Evolutionary conservation across 2,797 vertebrate species (phyloP).

Genomic region (Falco biarmicus): DNA sequence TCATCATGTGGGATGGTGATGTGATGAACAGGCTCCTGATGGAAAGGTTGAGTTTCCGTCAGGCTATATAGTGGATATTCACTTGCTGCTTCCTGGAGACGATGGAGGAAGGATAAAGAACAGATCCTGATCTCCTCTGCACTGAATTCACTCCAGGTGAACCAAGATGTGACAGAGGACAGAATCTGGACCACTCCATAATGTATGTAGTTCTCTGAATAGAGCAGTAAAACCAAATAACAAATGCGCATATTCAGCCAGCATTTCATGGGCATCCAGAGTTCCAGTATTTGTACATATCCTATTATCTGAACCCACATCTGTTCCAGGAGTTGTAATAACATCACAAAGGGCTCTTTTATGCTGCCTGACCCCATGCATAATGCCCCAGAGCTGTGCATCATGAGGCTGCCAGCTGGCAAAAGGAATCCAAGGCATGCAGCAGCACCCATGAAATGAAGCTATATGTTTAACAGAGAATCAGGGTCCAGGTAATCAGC

Average conservation of each 20-base stretch:
- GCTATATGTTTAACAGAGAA: slow-evolving; percentile 5
- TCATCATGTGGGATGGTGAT: neutral
- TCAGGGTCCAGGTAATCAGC: slow-evolving; percentile 28
- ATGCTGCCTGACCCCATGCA: slow-evolving; percentile 51
- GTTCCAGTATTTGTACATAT: slow-evolving; percentile 6
- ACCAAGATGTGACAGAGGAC: neutral
- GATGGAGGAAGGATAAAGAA: neutral
- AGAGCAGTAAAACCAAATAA: neutral
- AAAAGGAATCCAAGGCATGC: neutral
- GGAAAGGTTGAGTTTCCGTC: neutral
- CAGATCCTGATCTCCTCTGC: neutral
- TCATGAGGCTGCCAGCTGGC: slow-evolving; percentile 53
- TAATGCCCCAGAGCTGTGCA: slow-evolving; percentile 29
- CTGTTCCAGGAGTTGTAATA: slow-evolving; percentile 44
- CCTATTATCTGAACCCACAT: slow-evolving; percentile 29
- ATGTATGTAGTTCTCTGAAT: neutral
- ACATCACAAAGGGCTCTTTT: slow-evolving; percentile 71
- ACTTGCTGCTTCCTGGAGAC: neutral
- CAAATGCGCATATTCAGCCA: neutral
- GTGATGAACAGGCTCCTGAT: neutral
- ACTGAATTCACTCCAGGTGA: neutral
- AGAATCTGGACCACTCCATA: neutral
- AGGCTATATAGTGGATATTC: neutral
- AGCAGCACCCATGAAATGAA: slow-evolving; percentile 12
- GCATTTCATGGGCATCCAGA: slow-evolving; percentile 27